Conservation (phyloP, 2,888 invertebrate genomes). For the Yponomeuta sedellus region DNA sequence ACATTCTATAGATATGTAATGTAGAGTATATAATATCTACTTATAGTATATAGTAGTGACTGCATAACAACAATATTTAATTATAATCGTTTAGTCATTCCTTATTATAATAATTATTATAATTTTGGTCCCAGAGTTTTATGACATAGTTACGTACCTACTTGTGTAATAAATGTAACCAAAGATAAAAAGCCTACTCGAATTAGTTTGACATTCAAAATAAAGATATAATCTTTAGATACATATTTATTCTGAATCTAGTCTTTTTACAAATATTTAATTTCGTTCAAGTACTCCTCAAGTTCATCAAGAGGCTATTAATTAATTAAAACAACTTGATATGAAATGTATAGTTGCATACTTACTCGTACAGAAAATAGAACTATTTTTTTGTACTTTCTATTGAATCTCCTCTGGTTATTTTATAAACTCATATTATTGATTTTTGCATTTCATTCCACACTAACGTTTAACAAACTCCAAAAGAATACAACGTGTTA, state of each 20-base stretch:
- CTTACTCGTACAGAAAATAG: conserved; percentile 2
- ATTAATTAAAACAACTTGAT: not conserved
- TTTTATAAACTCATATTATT: conserved; percentile 10
- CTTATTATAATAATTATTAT: conserved; percentile 1
- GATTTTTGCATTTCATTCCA: conserved; percentile 7
- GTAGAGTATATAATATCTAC: conserved; percentile 4
- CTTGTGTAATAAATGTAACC: not conserved
- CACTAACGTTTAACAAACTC: too few relatives aligned
- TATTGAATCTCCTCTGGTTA: not conserved
- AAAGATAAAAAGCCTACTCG: not conserved
- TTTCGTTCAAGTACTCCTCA: not conserved
- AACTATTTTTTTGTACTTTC: not conserved
- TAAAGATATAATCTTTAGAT: not conserved
- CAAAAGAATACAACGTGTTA: too few relatives aligned
- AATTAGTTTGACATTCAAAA: not conserved
- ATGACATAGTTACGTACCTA: not conserved
- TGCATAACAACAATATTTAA: not conserved
- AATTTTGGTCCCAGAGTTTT: not conserved
- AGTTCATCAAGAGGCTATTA: conserved; percentile 1
- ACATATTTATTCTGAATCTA: not conserved
- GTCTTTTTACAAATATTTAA: not conserved
- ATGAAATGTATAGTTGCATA: not conserved
- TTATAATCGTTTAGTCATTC: not conserved
- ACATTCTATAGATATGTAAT: conserved; percentile 7
- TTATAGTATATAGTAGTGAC: conserved; percentile 3